A percentile compares a stretch with the other conserved stretches of the same genome.
These are phyloP conservation scores for Neoaliturus tenellus DNA, from an alignment of 2,888 invertebrate genomes.

Conservation along the genomic window DNA sequence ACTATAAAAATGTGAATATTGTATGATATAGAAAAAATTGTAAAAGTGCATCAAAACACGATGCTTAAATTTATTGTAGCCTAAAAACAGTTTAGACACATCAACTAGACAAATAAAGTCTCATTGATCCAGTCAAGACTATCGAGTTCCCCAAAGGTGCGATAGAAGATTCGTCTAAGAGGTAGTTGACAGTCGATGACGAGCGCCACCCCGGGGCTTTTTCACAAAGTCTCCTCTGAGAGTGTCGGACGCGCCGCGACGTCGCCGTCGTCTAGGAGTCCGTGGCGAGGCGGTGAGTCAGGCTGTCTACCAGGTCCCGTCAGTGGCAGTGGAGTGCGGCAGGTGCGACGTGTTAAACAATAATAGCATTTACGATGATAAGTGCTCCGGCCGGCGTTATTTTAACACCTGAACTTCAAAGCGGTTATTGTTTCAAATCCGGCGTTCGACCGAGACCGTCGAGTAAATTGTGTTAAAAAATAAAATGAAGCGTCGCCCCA, in stretches of 20 bases:
- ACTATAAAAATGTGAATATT: too few relatives aligned
- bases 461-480: slow-evolving; percentile 53
- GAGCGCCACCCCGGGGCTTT: neutral
- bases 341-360: slow-evolving; percentile 42
- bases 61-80: too few relatives aligned
- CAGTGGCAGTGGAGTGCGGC: neutral
- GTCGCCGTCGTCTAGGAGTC: too few relatives aligned
- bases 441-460: slow-evolving; percentile 24
- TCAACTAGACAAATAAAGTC: too few relatives aligned
- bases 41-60: too few relatives aligned
- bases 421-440: slow-evolving; percentile 14
- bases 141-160: neutral
- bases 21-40: too few relatives aligned
- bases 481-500: slow-evolving; percentile 42
- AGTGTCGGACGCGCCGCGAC: neutral
- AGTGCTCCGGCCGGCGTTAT: slow-evolving; percentile 31
- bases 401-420: slow-evolving; percentile 20
- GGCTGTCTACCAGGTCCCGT: neutral
- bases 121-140: too few relatives aligned
- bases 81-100: too few relatives aligned
- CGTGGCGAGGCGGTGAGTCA: neutral
- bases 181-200: neutral
- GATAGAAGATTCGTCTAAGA: neutral
- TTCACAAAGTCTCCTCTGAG: neutral
- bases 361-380: slow-evolving; percentile 39